Conservation (phyloP, 2,113 vertebrate genomes). For the Ageneiosus marmoratus region DNA sequence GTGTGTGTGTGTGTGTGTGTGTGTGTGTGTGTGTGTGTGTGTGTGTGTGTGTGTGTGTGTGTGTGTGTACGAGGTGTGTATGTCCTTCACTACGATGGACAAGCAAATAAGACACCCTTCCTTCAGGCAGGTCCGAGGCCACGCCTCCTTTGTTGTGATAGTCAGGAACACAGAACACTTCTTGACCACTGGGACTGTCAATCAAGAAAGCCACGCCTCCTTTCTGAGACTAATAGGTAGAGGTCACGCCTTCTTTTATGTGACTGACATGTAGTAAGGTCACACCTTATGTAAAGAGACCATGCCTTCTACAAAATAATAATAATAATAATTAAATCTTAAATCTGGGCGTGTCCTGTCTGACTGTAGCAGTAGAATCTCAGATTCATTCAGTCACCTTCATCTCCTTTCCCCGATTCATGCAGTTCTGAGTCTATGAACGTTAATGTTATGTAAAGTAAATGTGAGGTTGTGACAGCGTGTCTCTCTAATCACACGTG, state of each 20-base stretch:
- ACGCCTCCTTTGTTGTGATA: neutral
- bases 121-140: neutral
- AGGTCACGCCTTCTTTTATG: neutral
- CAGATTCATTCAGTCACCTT: neutral
- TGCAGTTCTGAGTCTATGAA: neutral
- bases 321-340: neutral
- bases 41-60: too few relatives aligned
- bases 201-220: neutral
- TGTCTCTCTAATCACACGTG: neutral
- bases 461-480: conserved; percentile 18
- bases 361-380: neutral
- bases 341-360: neutral
- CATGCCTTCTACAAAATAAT: neutral
- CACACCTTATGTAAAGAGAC: neutral
- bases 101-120: neutral
- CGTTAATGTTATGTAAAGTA: neutral
- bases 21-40: neutral
- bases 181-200: neutral
- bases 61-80: too few relatives aligned
- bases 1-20: neutral
- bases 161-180: neutral
- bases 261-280: neutral
- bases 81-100: neutral
- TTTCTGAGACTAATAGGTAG: neutral
- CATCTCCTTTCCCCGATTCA: too few relatives aligned